phyloP scores from a whole-genome alignment of 1,140 invertebrate species.

The Globodera ellingtonae region DNA sequence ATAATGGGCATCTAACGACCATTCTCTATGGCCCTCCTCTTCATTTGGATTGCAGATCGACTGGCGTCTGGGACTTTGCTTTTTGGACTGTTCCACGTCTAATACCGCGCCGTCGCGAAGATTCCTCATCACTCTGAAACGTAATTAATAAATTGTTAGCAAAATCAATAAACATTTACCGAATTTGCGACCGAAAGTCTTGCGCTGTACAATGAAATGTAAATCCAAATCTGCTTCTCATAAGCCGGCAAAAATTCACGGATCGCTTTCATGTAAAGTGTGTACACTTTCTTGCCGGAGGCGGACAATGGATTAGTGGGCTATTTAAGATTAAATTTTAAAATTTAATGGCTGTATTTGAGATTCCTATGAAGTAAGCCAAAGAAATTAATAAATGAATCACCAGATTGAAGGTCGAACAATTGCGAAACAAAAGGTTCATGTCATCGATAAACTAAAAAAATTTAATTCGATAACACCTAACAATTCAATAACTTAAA shows the following conservation, averaged over 20 bases:
- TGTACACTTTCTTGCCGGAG: constrained; percentile 39
- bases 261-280: constrained; percentile 40
- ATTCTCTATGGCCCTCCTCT: background rate
- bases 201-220: constrained; percentile 15
- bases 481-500: background rate
- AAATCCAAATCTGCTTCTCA: constrained; percentile 37
- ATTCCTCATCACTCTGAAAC: constrained; percentile 22
- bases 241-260: constrained; percentile 40
- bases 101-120: background rate
- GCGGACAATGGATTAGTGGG: constrained; percentile 23
- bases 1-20: background rate
- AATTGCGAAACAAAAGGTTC: constrained; percentile 51
- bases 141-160: background rate
- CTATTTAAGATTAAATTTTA: constrained; percentile 22
- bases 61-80: background rate
- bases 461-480: background rate
- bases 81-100: constrained; percentile 10
- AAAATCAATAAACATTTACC: constrained; percentile 3
- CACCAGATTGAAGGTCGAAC: constrained; percentile 51
- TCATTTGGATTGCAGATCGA: too few species aligned
- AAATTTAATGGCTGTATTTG: background rate
- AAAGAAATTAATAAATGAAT: background rate
- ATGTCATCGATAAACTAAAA: constrained; percentile 49
- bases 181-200: background rate
- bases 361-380: background rate